Percentiles rank a stretch among this genome's conserved stretches.
Conservation (phyloP, 2,888 invertebrate species). For the Parnassius orleans region DNA sequence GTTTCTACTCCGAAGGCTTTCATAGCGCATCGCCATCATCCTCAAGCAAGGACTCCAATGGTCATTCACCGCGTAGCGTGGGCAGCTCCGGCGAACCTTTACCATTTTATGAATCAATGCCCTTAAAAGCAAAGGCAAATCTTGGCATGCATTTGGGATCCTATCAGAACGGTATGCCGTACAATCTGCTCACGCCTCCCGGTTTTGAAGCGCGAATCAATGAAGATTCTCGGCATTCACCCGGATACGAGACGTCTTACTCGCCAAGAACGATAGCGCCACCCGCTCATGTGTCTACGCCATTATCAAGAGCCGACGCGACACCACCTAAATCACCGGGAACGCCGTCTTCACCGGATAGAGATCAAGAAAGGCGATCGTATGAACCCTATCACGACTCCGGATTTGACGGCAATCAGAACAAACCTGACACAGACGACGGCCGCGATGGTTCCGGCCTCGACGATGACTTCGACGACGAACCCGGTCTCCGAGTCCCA, state of each 20-base stretch:
- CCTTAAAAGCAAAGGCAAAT: conserved; percentile 70
- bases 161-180: conserved; percentile 72
- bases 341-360: conserved; percentile 59
- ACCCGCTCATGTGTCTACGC: conserved; percentile 62
- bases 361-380: conserved; percentile 55
- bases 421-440: conserved; percentile 60
- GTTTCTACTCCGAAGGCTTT: conserved; percentile 82
- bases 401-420: conserved; percentile 62
- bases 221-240: conserved; percentile 60
- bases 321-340: conserved; percentile 72
- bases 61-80: conserved; percentile 72
- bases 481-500: conserved; percentile 82
- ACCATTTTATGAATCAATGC: conserved; percentile 64
- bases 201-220: conserved; percentile 68
- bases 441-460: conserved; percentile 73
- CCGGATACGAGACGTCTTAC: conserved; percentile 56
- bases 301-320: conserved; percentile 59
- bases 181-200: conserved; percentile 83
- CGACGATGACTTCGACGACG: conserved; percentile 77
- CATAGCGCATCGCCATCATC: conserved; percentile 82
- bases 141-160: conserved; percentile 67
- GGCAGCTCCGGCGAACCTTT: conserved; percentile 65
- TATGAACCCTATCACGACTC: conserved; percentile 76
- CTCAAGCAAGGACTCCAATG: conserved; percentile 76
- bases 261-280: conserved; percentile 58